Evolutionary conservation across 2,888 invertebrate genomes (phyloP), one percentile per base, ranked within the genome.

Genomic region (Pheosia tremula): DNA sequence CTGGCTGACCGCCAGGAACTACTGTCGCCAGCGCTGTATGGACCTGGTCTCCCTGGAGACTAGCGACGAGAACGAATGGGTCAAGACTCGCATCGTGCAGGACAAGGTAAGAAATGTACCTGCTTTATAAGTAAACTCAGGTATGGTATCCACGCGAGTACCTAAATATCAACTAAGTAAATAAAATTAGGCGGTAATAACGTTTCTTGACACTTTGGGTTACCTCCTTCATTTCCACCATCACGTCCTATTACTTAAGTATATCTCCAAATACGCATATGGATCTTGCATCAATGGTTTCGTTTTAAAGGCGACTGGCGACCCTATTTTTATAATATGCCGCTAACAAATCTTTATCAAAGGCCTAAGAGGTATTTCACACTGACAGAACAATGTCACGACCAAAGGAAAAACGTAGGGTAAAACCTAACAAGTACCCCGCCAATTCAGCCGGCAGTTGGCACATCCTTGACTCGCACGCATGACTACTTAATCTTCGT

Each of bases 11-110:
- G 97, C 96, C 37, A 95, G 98, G 80, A 98, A 98, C 87, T 97
- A 95, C 90, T 98, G 98, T 89, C 95, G 98, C 67, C 96, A 97
- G 90, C 96, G 97, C 64, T 98, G 98, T 89, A 98, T 98, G 98
- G 98, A 98, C 88, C 95, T 97, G 57, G 96, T 98, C 56, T 97
- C 97, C 3, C 86, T 98, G 78, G 98, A 98, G 90, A 97, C 97
- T 60, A 96, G 96, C 72, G 96, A 96, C 61, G 97, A 98, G 88
- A 98, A 98, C 82, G 97, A 97, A 86, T 97, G 97, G 96, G 95
- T 98, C 81, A 97, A 98, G 86, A 95, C 96, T 65, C 95, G 96
- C 72, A 94, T 98, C 72, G 96, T 96, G 3, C 95, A 96, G 75
- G 96, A 96, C 81, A 96, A 96, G 94, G 97, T 97, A 94, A 93